Evolutionary conservation across 2,113 vertebrate species (phyloP).

Genomic region (Pterocles gutturalis): DNA sequence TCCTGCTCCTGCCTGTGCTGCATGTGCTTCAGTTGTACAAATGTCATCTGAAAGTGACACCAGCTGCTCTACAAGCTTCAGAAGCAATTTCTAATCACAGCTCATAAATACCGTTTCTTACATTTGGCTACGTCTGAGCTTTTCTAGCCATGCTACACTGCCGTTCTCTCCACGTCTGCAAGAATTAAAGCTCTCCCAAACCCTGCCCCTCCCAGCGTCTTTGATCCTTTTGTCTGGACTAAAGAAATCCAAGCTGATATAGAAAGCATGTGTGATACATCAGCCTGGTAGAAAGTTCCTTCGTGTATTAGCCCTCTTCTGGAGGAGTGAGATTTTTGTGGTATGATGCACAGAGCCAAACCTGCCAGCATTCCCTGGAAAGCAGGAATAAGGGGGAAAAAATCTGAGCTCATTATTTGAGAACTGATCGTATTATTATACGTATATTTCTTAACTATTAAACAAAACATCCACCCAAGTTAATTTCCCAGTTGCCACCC

Average conservation of each 20-base stretch:
- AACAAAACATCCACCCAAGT: background rate
- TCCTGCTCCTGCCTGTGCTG: background rate
- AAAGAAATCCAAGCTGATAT: slow-evolving; percentile 26
- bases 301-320: slow-evolving; percentile 20
- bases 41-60: slow-evolving; percentile 9
- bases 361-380: slow-evolving; percentile 67
- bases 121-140: background rate
- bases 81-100: background rate
- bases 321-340: slow-evolving; percentile 69
- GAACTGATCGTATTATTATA: background rate
- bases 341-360: slow-evolving; percentile 58
- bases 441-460: background rate
- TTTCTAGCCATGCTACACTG: background rate
- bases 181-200: background rate
- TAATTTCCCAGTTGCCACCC: background rate
- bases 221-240: slow-evolving; percentile 38
- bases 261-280: slow-evolving; percentile 54
- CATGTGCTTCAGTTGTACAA: background rate
- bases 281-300: slow-evolving; percentile 46
- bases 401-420: slow-evolving; percentile 38
- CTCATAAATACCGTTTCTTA: background rate
- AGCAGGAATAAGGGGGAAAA: slow-evolving; percentile 25
- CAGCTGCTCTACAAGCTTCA: slow-evolving; percentile 10
- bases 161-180: background rate
- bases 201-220: background rate